Base-by-base conservation (phyloP, 2,797 vertebrate species). In the Craterocephalus amniculus region DNA sequence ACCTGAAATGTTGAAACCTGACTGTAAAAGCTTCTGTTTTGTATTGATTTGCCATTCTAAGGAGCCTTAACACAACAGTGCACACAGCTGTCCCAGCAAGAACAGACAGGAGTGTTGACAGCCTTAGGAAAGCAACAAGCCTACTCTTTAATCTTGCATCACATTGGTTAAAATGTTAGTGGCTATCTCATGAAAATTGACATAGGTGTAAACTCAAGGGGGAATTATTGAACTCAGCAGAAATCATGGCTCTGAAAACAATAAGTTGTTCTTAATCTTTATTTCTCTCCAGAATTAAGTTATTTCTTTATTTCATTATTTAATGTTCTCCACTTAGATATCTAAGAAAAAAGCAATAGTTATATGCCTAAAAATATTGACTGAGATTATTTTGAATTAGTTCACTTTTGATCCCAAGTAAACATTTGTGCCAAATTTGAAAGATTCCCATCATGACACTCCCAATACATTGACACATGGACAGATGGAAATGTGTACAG, bases 191-290 rank as follows among this genome's bases (percentile, higher is more conserved):
- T 45, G 20, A n/a, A 45, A 45, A 45, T 20, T 45, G 18, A 43
- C 40, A 7, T 40, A 1, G 4, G 5, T 40, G 16, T 18, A 40
- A 18, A 40, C 4, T 40, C 16, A 40, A 6, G 16, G 14, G 29
- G 16, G 16, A 14, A 40, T 16, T 38, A 40, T 40, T 40, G 16
- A 40, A 16, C 14, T 40, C 14, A 40, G 38, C 0, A 40, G 43
- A 45, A 45, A 45, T n/a, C 18, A 12, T 11, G 22, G 14, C 32
- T 27, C 34, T 20, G 54, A 1, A 40, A 69, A 59, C 29, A 16
- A 40, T 10, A 26, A 70, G 60, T 54, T 55, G 32, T 35, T 45
- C 11, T 64, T 64, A 18, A 6, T 18, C 18, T 64, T 52, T 9
- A 36, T 36, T 16, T 64, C 22, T 27, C 7, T 27, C 35, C 29